phyloP scores from a whole-genome alignment of 2,888 invertebrate genomes.

The Aphodius sticticus region DNA sequence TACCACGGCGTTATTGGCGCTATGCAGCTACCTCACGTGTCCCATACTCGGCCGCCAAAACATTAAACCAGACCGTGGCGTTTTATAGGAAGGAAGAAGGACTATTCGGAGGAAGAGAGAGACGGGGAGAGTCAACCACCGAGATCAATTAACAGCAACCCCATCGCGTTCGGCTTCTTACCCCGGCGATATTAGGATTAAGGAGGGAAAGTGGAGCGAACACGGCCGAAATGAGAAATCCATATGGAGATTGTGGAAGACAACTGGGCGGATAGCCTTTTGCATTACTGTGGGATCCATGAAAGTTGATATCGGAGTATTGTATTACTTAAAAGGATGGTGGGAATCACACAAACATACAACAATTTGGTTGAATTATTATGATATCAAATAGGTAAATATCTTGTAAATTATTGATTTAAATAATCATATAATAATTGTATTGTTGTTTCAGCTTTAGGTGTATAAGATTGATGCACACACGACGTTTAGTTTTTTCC shows the following conservation, averaged over 20 bases:
- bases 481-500: too few species aligned
- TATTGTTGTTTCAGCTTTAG: too few species aligned
- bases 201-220: constrained; percentile 42
- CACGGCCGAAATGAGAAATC: constrained; percentile 56
- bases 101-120: constrained; percentile 24
- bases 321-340: too few species aligned
- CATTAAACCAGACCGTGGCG: constrained; percentile 44
- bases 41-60: constrained; percentile 46
- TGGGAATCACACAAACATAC: too few species aligned
- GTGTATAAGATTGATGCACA: too few species aligned
- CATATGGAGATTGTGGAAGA: constrained; percentile 52
- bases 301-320: too few species aligned
- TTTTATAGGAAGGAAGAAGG: constrained; percentile 40
- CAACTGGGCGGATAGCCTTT: background rate
- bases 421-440: too few species aligned
- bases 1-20: constrained; percentile 60
- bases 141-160: constrained; percentile 57
- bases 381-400: too few species aligned
- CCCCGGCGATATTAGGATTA: constrained; percentile 54
- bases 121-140: constrained; percentile 34
- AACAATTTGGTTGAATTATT: too few species aligned
- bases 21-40: constrained; percentile 55
- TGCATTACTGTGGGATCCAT: background rate
- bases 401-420: too few species aligned
- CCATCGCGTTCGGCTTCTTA: constrained; percentile 48